phyloP scores from a whole-genome alignment of 2,888 invertebrate species.

The Tiliacea aurago region DNA sequence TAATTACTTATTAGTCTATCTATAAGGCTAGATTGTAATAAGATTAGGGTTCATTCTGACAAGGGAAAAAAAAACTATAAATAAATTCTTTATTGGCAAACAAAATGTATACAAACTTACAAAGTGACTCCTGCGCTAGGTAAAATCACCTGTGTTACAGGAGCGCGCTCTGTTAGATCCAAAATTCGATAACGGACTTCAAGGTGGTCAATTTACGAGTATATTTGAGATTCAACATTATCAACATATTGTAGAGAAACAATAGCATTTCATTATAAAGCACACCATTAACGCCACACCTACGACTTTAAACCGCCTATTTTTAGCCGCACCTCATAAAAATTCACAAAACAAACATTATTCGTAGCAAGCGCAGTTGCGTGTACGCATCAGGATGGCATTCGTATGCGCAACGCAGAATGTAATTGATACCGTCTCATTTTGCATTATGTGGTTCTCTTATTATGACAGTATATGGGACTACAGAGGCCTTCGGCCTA shows the following conservation, averaged over 20 bases:
- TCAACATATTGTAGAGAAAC: conserved; percentile 24
- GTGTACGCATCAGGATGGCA: conserved; percentile 54
- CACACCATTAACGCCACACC: conserved; percentile 8
- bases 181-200: background rate
- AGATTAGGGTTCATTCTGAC: no score
- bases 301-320: conserved; percentile 23
- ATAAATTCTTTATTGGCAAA: no score
- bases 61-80: no score
- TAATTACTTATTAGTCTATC: no score
- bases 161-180: no score
- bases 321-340: conserved; percentile 54
- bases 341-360: conserved; percentile 53
- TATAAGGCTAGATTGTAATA: no score
- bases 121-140: no score
- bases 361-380: conserved; percentile 28
- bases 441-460: conserved; percentile 49
- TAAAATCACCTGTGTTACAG: no score
- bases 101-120: no score
- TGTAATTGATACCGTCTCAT: conserved; percentile 64
- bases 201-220: conserved; percentile 13
- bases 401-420: conserved; percentile 64
- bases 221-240: conserved; percentile 12
- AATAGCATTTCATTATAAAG: conserved; percentile 30
- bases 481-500: conserved; percentile 10
- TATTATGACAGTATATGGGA: conserved; percentile 47